These are phyloP conservation scores for Odontamblyopus rebecca DNA, from an alignment of 2,797 vertebrate genomes.

Conservation along the genomic window DNA sequence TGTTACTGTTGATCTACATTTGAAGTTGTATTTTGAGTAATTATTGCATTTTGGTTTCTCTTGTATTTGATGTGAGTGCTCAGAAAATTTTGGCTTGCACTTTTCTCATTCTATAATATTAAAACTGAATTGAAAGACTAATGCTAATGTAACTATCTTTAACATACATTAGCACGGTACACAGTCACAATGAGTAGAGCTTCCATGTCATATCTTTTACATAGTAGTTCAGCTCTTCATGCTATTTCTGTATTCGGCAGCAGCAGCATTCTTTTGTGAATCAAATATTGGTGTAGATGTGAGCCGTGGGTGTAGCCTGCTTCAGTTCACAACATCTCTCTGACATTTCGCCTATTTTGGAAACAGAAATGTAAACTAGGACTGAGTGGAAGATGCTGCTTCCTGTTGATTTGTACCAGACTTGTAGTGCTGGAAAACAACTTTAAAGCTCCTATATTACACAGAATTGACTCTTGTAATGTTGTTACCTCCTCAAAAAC, in stretches of 20 bases:
- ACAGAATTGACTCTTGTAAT: no score
- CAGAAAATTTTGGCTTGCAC: no score
- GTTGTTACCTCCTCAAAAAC: no score
- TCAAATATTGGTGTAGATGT: not conserved
- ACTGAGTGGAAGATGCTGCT: not conserved
- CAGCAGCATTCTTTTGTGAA: not conserved
- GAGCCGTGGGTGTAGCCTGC: not conserved
- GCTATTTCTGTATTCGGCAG: not conserved
- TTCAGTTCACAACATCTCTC: not conserved
- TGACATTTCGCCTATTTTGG: conserved; percentile 1
- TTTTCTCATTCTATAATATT: no score
- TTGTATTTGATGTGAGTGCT: no score
- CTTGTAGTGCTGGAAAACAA: no score
- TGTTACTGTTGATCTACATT: no score
- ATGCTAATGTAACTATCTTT: not conserved
- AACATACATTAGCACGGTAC: not conserved
- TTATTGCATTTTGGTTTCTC: no score
- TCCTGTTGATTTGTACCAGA: conserved; percentile 1
- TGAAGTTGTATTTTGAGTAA: no score
- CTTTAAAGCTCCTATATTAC: no score
- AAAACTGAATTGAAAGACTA: no score
- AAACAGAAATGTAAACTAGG: not conserved
- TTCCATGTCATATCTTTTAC: not conserved
- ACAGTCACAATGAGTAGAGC: not conserved
- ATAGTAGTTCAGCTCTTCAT: not conserved